phyloP scores from a whole-genome alignment of 2,113 vertebrate species.

The Pseudopodoces humilis region DNA sequence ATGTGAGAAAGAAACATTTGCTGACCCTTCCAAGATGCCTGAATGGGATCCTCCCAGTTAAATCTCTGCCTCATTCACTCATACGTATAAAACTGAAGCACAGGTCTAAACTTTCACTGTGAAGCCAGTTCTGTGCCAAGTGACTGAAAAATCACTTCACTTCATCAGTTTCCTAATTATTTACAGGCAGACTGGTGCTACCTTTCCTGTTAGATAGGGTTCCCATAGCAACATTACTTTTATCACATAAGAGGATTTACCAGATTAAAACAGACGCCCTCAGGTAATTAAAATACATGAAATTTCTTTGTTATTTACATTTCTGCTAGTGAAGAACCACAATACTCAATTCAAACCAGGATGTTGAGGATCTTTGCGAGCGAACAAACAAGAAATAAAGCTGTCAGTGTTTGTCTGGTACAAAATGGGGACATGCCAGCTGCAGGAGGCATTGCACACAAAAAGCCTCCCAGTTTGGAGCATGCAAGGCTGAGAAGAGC shows the following conservation, averaged over 20 bases:
- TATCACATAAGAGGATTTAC: constrained; percentile 64
- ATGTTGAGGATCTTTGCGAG: constrained; percentile 1
- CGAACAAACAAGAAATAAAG: constrained; percentile 62
- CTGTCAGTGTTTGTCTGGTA: constrained; percentile 46
- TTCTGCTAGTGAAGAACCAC: constrained; percentile 27
- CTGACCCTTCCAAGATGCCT: not conserved
- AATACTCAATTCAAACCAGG: constrained; percentile 51
- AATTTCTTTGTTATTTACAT: constrained; percentile 65
- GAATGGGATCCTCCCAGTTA: not conserved
- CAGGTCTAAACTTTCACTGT: not conserved
- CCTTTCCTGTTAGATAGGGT: constrained; percentile 63
- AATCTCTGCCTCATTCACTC: not conserved
- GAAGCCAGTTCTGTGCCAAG: not conserved
- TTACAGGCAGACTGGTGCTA: constrained; percentile 8
- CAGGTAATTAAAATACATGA: constrained; percentile 68
- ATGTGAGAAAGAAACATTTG: not conserved
- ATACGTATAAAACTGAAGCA: rapidly evolving
- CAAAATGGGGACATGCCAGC: constrained; percentile 23
- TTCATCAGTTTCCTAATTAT: constrained; percentile 36
- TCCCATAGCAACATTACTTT: constrained; percentile 72
- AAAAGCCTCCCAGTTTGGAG: constrained; percentile 2
- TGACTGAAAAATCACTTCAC: constrained; percentile 4
- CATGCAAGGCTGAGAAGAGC: not conserved
- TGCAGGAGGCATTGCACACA: not conserved
- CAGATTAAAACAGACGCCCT: constrained; percentile 56